phyloP scores from a whole-genome alignment of 2,113 vertebrate species.

The Pedetes capensis region DNA sequence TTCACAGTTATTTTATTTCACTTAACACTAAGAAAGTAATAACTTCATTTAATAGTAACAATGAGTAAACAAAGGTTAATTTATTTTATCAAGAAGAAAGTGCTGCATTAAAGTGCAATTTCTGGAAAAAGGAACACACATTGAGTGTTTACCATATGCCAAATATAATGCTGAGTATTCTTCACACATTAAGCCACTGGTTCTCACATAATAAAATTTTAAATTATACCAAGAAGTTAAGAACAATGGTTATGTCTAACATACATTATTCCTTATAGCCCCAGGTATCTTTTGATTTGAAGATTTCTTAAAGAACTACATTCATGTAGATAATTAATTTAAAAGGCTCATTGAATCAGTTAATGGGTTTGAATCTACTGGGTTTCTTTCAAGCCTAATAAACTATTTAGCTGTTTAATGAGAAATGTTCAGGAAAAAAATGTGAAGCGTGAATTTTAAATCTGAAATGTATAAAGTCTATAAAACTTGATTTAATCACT shows the following conservation, averaged over 20 bases:
- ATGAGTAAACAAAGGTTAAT: background rate
- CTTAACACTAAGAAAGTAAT: conserved; percentile 47
- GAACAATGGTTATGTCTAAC: background rate
- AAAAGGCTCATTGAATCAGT: conserved; percentile 18
- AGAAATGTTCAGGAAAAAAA: conserved; percentile 20
- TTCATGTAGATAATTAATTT: background rate
- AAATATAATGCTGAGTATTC: background rate
- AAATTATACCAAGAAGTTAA: background rate
- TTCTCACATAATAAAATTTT: background rate
- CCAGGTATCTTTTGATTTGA: background rate
- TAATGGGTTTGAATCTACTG: background rate
- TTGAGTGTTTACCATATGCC: background rate
- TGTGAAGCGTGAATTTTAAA: conserved; percentile 37
- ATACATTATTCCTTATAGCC: background rate
- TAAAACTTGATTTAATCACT: conserved; percentile 39
- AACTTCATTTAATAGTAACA: conserved; percentile 2
- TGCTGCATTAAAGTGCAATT: background rate
- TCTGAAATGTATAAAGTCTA: conserved; percentile 2
- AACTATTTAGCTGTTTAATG: background rate
- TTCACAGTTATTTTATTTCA: conserved; percentile 8
- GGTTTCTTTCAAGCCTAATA: background rate
- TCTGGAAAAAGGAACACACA: background rate
- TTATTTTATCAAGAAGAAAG: conserved; percentile 37
- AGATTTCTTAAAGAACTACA: background rate
- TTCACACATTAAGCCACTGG: background rate